These are phyloP conservation scores for Kuschelorhynchus macadamiae DNA, from an alignment of 2,888 invertebrate genomes.

Conservation along the genomic window DNA sequence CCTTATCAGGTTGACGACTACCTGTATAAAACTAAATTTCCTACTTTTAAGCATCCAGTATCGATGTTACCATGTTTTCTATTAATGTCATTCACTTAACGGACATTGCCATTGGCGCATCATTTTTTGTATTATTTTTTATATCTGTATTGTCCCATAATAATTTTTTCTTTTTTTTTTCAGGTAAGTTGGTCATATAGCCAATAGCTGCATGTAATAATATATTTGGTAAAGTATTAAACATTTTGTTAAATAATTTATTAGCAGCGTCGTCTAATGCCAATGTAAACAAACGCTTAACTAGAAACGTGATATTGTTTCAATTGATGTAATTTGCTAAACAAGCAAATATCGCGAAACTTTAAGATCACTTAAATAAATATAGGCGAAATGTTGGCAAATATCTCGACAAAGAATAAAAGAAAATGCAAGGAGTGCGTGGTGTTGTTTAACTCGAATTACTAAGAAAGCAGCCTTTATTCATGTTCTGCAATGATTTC, in stretches of 20 bases:
- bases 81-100: slow-evolving; percentile 2
- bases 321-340: no score
- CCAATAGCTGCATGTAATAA: background rate
- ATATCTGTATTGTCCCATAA: background rate
- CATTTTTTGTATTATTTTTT: background rate
- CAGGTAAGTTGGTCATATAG: slow-evolving; percentile 15
- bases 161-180: slow-evolving; percentile 3
- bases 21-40: slow-evolving; percentile 11
- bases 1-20: slow-evolving; percentile 11
- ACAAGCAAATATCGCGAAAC: no score
- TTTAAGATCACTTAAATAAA: no score
- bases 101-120: background rate
- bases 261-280: no score
- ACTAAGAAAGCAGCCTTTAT: no score
- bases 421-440: no score
- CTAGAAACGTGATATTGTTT: no score
- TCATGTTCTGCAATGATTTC: no score
- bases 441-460: no score
- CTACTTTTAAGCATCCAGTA: background rate
- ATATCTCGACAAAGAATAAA: no score
- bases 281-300: no score
- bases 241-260: background rate
- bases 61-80: slow-evolving; percentile 4
- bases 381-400: no score
- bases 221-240: slow-evolving; percentile 9